Base-by-base conservation (phyloP, 2,888 invertebrate species). In the Erannis defoliaria region DNA sequence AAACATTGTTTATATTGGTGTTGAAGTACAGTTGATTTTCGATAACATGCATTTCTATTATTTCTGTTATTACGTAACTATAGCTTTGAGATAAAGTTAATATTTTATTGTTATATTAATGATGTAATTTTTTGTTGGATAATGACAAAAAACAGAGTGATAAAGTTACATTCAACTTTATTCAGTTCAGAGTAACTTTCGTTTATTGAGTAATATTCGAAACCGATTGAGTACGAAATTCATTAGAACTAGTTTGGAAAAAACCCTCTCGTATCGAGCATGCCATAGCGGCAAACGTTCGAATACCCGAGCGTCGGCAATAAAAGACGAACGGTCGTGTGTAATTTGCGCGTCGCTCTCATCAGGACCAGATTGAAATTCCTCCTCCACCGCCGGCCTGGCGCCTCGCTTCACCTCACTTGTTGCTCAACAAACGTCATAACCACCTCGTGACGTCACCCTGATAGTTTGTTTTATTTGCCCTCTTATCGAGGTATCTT, bases 301-400 rank as follows among this genome's bases (percentile, higher is more conserved):
- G 64, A 66, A 71, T 74, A 74, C 66, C 67, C 72, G 67, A 73
- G 70, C 68, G 68, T 64, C 59, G 71, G 77, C 78, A 77, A 76
- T 78, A 79, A 80, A 78, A 79, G 78, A 76, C 74, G 79, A 75
- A 74, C 78, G 80, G 75, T 79, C 75, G 81, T 81, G 75, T 85
- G 85, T 88, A 89, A 89, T 89, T 89, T 88, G 85, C 88, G 86
- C 87, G 84, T 85, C 78, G 84, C 84, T 82, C 81, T 89, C 88
- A 87, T 89, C 89, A 85, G 81, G 80, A 74, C 84, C 89, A 89
- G 90, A 91, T 92, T 91, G 89, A 88, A 90, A 92, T 91, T 90
- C 90, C 86, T 85, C 78, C 80, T 81, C 74, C 77, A 76, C 80
- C 82, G 81, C 77, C 84, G 80, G 70, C 88, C 79, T 77, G 89